phyloP scores from a whole-genome alignment of 2,113 vertebrate species.

The Sander vitreus region DNA sequence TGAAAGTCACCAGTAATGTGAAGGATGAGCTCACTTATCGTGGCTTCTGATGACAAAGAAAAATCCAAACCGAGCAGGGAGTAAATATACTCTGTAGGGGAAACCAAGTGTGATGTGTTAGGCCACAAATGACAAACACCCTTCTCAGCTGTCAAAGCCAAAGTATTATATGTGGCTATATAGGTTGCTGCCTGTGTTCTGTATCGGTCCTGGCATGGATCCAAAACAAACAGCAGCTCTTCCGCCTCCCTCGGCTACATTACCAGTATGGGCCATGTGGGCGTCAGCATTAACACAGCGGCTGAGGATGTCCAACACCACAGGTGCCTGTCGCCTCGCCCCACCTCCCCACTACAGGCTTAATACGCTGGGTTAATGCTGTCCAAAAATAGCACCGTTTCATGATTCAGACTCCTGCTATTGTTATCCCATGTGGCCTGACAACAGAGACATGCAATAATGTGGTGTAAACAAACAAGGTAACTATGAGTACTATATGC shows the following conservation, averaged over 20 bases:
- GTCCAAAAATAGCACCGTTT: slow-evolving; percentile 61
- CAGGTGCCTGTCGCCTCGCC: background rate
- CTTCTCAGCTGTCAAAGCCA: background rate
- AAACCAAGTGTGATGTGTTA: background rate
- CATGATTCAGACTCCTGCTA: slow-evolving; percentile 50
- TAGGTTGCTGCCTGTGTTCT: background rate
- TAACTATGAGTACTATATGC: background rate
- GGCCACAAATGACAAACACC: background rate
- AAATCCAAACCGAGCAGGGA: too few species aligned
- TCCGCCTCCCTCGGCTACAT: background rate
- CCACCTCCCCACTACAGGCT: background rate
- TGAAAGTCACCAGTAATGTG: background rate
- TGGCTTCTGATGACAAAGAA: too few species aligned
- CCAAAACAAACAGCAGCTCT: slow-evolving; percentile 36
- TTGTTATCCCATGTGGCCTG: slow-evolving; percentile 45
- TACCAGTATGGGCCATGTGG: background rate
- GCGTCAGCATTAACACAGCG: slow-evolving; percentile 11
- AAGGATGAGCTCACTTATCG: background rate
- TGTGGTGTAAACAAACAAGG: slow-evolving; percentile 21
- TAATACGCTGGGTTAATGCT: slow-evolving; percentile 54
- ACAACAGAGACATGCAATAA: slow-evolving; percentile 2
- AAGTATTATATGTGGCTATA: background rate
- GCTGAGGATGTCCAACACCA: slow-evolving; percentile 16
- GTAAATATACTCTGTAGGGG: background rate
- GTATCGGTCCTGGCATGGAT: slow-evolving; percentile 19